These are phyloP conservation scores for Apamea anceps DNA, from an alignment of 2,888 invertebrate genomes.

Conservation along the genomic window DNA sequence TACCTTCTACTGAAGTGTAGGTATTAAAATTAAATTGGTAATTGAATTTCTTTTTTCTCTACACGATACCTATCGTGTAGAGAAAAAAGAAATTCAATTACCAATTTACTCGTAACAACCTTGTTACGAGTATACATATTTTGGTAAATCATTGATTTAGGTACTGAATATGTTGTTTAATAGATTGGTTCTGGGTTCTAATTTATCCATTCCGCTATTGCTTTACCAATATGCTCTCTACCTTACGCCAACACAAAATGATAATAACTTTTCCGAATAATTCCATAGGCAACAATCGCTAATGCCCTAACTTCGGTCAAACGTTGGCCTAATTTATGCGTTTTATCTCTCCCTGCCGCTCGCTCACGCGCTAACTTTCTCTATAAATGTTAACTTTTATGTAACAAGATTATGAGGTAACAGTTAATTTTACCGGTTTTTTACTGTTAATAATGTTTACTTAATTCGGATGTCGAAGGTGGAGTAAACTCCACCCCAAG, in stretches of 20 bases:
- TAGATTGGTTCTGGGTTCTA: not conserved
- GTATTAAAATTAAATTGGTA: not conserved
- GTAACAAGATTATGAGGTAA: constrained; percentile 57
- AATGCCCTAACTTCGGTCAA: constrained; percentile 79
- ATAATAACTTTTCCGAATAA: constrained; percentile 74
- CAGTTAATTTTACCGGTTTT: constrained; percentile 55
- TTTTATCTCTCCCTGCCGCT: constrained; percentile 75
- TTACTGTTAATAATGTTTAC: constrained; percentile 33
- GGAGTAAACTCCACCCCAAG: too few relatives aligned
- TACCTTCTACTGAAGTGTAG: not conserved
- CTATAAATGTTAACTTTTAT: constrained; percentile 64
- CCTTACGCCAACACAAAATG: constrained; percentile 67
- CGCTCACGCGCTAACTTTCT: constrained; percentile 61
- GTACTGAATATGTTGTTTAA: not conserved
- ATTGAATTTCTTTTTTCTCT: not conserved
- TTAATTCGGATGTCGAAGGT: constrained; percentile 19
- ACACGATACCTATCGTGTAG: too few relatives aligned
- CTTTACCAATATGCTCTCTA: constrained; percentile 25
- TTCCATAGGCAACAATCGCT: constrained; percentile 71
- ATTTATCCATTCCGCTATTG: constrained; percentile 3
- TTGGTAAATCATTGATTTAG: too few relatives aligned
- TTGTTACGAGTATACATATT: too few relatives aligned
- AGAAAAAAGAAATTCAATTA: too few relatives aligned
- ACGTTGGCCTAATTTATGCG: constrained; percentile 78
- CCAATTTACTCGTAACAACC: too few relatives aligned